Conservation (phyloP, 2,888 invertebrate species). For the Bombylius major region DNA sequence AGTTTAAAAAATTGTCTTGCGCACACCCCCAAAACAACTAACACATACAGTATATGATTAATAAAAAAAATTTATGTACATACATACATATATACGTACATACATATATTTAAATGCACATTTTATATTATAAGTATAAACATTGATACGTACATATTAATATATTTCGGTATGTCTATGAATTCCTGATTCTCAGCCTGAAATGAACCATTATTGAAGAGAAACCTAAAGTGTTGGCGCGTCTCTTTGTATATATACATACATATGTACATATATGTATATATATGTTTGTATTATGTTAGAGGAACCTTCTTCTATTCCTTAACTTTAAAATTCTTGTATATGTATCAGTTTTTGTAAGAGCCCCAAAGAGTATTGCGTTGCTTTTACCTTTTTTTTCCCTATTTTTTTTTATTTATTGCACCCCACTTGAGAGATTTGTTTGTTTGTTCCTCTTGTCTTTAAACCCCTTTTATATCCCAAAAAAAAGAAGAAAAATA, state of each 20-base stretch:
- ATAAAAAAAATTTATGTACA: background rate
- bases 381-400: background rate
- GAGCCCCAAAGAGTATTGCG: slow-evolving; percentile 6
- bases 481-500: background rate
- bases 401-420: background rate
- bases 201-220: background rate
- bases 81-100: background rate
- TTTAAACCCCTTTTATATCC: background rate
- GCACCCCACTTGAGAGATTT: slow-evolving; percentile 8
- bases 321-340: background rate
- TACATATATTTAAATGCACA: no score
- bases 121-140: background rate
- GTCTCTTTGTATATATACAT: background rate
- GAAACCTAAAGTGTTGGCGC: slow-evolving; percentile 1
- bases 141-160: background rate
- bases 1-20: slow-evolving; percentile 9
- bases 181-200: background rate
- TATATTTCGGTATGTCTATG: no score
- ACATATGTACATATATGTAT: no score
- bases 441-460: slow-evolving; percentile 6
- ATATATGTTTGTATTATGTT: no score
- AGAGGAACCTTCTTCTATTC: no score
- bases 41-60: background rate
- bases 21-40: slow-evolving; percentile 8
- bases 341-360: background rate